A percentile compares a stretch with the other conserved stretches of the same genome.
Conservation (phyloP, 2,888 invertebrate species). For the Serrognathus titanus region DNA sequence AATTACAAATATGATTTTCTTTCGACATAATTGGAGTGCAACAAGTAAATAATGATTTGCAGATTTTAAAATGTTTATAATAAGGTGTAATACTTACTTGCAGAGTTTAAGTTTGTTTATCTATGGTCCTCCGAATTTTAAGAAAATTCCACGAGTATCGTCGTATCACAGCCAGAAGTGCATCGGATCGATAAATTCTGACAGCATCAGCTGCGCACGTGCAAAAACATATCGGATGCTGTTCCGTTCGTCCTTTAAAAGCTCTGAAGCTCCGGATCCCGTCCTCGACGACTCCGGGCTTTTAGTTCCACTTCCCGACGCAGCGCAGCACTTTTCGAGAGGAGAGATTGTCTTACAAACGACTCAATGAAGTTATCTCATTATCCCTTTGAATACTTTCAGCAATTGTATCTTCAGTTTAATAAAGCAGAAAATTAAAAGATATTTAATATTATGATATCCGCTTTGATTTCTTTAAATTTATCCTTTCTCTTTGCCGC, state of each 20-base stretch:
- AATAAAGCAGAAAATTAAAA: slow-evolving; percentile 45
- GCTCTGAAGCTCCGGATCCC: background rate
- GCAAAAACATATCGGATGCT: slow-evolving; percentile 7
- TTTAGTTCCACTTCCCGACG: slow-evolving; percentile 21
- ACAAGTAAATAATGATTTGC: no score
- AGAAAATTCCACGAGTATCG: no score
- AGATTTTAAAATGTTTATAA: no score
- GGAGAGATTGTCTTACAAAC: slow-evolving; percentile 6
- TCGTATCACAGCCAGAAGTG: background rate
- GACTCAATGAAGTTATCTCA: slow-evolving; percentile 37
- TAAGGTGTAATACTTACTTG: no score
- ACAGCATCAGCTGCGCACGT: slow-evolving; percentile 21
- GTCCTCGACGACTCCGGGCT: background rate
- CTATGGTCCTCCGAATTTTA: no score
- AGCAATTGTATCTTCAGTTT: slow-evolving; percentile 41
- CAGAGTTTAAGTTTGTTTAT: no score
- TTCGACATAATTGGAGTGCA: no score
- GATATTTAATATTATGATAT: slow-evolving; percentile 42
- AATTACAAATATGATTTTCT: no score
- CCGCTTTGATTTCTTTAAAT: slow-evolving; percentile 35
- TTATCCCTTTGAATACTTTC: slow-evolving; percentile 46
- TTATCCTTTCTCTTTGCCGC: slow-evolving; percentile 12
- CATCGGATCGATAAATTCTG: slow-evolving; percentile 19
- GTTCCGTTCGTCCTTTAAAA: background rate
- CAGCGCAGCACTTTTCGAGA: slow-evolving; percentile 20